Evolutionary conservation across 2,888 invertebrate species (phyloP).

Genomic region (Phengaris alcon): DNA sequence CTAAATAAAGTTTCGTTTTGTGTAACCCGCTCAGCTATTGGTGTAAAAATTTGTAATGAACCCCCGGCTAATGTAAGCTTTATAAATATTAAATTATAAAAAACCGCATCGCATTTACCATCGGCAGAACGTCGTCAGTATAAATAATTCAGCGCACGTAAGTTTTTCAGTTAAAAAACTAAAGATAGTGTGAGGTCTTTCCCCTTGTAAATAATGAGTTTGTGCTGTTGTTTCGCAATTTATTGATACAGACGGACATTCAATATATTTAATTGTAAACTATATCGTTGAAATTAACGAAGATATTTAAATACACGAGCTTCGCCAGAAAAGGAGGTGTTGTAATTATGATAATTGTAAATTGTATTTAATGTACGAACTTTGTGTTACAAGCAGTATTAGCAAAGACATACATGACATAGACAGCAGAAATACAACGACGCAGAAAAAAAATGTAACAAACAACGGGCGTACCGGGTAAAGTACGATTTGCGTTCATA

Average conservation of each 20-base stretch:
- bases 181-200: constrained; percentile 33
- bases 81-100: constrained; percentile 33
- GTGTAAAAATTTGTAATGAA: constrained; percentile 28
- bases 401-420: background rate
- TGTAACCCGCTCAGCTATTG: constrained; percentile 5
- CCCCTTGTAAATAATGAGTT: constrained; percentile 31
- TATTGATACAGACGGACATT: constrained; percentile 11
- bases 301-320: constrained; percentile 3
- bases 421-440: constrained; percentile 1
- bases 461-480: background rate
- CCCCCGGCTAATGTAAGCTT: constrained; percentile 14
- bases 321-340: background rate
- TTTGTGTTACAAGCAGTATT: constrained; percentile 5
- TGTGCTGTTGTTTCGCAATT: constrained; percentile 15
- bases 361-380: background rate
- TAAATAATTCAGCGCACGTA: constrained; percentile 46
- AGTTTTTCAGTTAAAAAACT: constrained; percentile 35
- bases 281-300: background rate
- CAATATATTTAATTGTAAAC: constrained; percentile 1
- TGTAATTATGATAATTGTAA: constrained; percentile 20
- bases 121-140: constrained; percentile 42
- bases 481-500: constrained; percentile 2
- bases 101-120: constrained; percentile 39
- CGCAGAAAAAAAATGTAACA: background rate
- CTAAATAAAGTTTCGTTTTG: background rate